These are phyloP conservation scores for Balaenoptera acutorostrata DNA, from an alignment of 2,113 vertebrate species.

Conservation along the genomic window DNA sequence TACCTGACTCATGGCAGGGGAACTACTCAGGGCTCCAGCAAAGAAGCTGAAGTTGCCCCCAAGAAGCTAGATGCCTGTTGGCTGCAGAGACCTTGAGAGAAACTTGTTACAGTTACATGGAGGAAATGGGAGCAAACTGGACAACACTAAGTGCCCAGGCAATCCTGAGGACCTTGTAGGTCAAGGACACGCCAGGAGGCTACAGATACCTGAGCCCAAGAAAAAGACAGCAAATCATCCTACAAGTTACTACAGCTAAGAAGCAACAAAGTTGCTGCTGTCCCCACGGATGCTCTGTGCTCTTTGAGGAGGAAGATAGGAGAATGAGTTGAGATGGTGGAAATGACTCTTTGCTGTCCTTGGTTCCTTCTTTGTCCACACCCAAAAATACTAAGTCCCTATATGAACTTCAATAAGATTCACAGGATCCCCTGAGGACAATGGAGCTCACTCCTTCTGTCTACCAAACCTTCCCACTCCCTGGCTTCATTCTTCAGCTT, in stretches of 20 bases:
- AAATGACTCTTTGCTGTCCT: neutral
- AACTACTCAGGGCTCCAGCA: neutral
- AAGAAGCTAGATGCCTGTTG: neutral
- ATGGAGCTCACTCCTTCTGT: neutral
- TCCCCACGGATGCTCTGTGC: neutral
- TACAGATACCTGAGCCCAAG: neutral
- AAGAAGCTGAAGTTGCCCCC: neutral
- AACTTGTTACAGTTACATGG: neutral
- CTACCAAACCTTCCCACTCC: neutral
- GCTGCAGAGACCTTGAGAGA: neutral
- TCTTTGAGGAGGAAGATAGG: neutral
- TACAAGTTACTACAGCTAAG: neutral
- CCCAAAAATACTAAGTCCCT: neutral
- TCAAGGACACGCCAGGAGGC: neutral
- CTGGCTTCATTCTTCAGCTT: neutral
- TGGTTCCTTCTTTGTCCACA: neutral
- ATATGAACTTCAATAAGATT: neutral
- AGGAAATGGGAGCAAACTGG: neutral
- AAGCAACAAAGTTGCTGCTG: neutral
- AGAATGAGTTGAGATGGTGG: neutral
- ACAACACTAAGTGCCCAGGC: neutral
- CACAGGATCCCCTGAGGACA: neutral
- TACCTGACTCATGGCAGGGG: neutral
- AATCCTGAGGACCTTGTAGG: neutral
- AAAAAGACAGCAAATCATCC: neutral